A percentile compares a stretch with the other conserved stretches of the same genome.
phyloP scores from a whole-genome alignment of 2,797 vertebrate genomes.

The Sylvia borin region DNA sequence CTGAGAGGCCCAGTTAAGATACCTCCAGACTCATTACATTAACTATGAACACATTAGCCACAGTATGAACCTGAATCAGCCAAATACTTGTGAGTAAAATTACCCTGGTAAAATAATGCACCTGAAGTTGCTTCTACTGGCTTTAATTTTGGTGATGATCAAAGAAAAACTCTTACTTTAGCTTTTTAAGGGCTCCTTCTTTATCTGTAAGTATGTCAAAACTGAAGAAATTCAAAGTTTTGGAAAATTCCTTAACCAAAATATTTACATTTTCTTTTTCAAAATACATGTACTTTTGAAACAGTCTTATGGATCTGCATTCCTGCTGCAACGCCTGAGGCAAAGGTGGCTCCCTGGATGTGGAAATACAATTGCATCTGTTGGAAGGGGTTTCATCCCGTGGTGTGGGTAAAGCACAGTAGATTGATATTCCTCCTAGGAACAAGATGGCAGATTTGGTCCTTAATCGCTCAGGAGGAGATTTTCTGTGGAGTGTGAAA shows the following conservation, averaged over 20 bases:
- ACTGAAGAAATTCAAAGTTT: not conserved
- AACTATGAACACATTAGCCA: not conserved
- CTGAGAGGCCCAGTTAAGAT: not conserved
- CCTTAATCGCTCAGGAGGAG: not conserved
- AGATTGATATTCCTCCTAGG: not conserved
- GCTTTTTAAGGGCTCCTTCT: not conserved
- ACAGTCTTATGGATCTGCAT: not conserved
- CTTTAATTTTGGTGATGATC: not conserved
- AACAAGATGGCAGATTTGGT: not conserved
- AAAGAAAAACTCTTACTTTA: not conserved
- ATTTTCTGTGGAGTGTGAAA: not conserved
- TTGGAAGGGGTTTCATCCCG: not conserved
- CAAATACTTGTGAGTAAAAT: not conserved
- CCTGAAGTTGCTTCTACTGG: not conserved
- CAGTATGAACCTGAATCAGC: not conserved
- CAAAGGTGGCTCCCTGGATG: not conserved
- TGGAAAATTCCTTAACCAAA: not conserved
- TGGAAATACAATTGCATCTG: not conserved
- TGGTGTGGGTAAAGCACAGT: not conserved
- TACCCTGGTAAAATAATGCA: not conserved
- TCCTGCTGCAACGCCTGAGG: not conserved
- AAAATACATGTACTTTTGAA: not conserved
- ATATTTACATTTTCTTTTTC: not conserved
- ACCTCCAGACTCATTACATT: not conserved
- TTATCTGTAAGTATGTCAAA: not conserved